phyloP scores from a whole-genome alignment of 2,888 invertebrate genomes.

The Dichetophora obliterata region DNA sequence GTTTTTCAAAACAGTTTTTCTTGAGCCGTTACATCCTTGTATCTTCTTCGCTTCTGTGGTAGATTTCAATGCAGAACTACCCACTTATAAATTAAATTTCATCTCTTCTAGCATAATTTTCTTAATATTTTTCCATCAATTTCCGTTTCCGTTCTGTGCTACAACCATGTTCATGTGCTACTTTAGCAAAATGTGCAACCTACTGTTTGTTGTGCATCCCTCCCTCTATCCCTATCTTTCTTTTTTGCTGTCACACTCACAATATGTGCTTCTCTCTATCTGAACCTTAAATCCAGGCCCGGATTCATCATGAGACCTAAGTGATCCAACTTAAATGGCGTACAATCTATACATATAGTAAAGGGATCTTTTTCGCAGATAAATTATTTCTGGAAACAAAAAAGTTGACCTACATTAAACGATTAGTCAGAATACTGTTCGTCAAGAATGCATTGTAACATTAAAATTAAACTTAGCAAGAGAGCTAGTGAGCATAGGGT shows the following conservation, averaged over 20 bases:
- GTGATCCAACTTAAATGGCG: too few relatives aligned
- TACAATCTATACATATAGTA: too few relatives aligned
- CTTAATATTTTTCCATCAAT: conserved; percentile 24
- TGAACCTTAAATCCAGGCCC: background rate
- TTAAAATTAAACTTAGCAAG: too few relatives aligned
- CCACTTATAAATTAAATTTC: conserved; percentile 3
- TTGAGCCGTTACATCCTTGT: background rate
- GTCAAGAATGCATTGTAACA: too few relatives aligned
- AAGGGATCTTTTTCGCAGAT: too few relatives aligned
- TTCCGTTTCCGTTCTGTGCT: background rate
- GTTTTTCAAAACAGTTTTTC: background rate
- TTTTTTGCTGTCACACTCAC: too few relatives aligned
- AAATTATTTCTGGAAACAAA: too few relatives aligned
- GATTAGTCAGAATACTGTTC: too few relatives aligned
- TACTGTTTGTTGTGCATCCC: background rate
- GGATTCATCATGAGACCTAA: background rate
- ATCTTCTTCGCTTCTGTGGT: background rate
- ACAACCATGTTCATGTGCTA: background rate
- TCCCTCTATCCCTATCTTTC: background rate
- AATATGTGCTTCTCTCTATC: background rate
- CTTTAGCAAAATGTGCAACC: background rate
- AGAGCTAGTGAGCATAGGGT: too few relatives aligned
- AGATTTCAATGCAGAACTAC: background rate
- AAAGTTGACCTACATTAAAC: too few relatives aligned
- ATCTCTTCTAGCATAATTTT: background rate